These are phyloP conservation scores for Anadara kagoshimensis DNA, from an alignment of 1,140 invertebrate genomes.

Conservation along the genomic window DNA sequence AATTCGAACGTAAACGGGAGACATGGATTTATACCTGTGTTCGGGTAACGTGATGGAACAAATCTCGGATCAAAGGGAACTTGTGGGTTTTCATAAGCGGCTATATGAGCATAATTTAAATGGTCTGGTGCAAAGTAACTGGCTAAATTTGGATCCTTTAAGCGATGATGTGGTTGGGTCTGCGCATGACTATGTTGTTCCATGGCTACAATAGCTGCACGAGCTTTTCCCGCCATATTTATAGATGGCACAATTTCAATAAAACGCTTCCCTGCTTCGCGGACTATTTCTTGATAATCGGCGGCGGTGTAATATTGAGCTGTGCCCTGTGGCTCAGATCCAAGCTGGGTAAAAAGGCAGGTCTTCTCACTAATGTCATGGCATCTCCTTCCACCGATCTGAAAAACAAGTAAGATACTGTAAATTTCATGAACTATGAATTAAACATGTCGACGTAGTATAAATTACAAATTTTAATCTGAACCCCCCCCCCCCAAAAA, in stretches of 20 bases:
- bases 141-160: conserved; percentile 3
- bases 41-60: no score
- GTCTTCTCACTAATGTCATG: conserved; percentile 50
- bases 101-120: no score
- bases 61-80: no score
- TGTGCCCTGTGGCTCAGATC: conserved; percentile 50
- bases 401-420: no score
- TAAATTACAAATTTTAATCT: no score
- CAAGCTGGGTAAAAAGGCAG: conserved; percentile 52
- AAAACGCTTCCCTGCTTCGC: conserved; percentile 48
- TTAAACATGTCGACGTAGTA: no score
- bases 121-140: no score
- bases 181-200: conserved; percentile 29
- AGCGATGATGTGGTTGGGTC: not conserved
- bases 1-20: conserved; percentile 58
- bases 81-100: no score
- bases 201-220: conserved; percentile 65
- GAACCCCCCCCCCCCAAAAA: no score
- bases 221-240: conserved; percentile 64
- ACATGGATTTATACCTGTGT: conserved; percentile 60
- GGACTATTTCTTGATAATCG: conserved; percentile 59
- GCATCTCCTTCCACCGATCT: conserved; percentile 59
- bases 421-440: no score
- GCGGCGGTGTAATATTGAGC: conserved; percentile 53
- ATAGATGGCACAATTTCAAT: conserved; percentile 65